phyloP scores from a whole-genome alignment of 2,797 vertebrate genomes.

The Diplodus puntazzo region DNA sequence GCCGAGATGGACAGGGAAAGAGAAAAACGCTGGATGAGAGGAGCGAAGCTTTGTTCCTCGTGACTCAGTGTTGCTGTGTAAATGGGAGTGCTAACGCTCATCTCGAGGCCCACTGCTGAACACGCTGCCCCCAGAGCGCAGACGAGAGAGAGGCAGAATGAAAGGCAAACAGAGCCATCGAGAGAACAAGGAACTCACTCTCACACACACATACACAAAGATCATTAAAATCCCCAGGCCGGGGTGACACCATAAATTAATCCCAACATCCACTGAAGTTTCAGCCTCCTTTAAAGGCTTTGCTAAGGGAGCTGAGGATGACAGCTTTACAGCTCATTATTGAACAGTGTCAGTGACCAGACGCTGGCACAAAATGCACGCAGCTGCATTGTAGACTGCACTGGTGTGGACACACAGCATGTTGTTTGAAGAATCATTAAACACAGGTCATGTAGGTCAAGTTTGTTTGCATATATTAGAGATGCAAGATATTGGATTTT shows the following conservation, averaged over 20 bases:
- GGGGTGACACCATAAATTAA: slow-evolving; percentile 70
- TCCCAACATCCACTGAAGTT: slow-evolving; percentile 64
- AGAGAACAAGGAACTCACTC: slow-evolving; percentile 25
- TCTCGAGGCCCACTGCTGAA: slow-evolving; percentile 69
- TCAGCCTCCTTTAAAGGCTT: slow-evolving; percentile 63
- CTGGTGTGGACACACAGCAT: slow-evolving; percentile 5
- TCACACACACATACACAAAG: slow-evolving; percentile 35
- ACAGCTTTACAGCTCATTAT: slow-evolving; percentile 64
- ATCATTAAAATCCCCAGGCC: slow-evolving; percentile 60
- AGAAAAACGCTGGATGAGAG: slow-evolving; percentile 38
- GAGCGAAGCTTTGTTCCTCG: slow-evolving; percentile 67
- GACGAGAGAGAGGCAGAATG: slow-evolving; percentile 23
- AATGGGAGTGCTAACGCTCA: slow-evolving; percentile 69
- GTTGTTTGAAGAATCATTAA: slow-evolving; percentile 14
- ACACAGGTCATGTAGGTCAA: slow-evolving; percentile 3
- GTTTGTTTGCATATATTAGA: neutral
- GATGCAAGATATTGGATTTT: too few species aligned
- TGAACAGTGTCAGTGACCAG: slow-evolving; percentile 45
- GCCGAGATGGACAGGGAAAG: slow-evolving; percentile 50
- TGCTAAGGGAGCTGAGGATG: slow-evolving; percentile 53
- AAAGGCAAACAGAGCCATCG: slow-evolving; percentile 26
- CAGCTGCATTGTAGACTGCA: slow-evolving; percentile 37
- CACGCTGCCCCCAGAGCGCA: slow-evolving; percentile 55
- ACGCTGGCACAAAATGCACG: slow-evolving; percentile 20
- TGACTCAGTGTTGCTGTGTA: slow-evolving; percentile 74